Base-by-base conservation (phyloP, 2,113 vertebrate species). In the Piaya cayana region DNA sequence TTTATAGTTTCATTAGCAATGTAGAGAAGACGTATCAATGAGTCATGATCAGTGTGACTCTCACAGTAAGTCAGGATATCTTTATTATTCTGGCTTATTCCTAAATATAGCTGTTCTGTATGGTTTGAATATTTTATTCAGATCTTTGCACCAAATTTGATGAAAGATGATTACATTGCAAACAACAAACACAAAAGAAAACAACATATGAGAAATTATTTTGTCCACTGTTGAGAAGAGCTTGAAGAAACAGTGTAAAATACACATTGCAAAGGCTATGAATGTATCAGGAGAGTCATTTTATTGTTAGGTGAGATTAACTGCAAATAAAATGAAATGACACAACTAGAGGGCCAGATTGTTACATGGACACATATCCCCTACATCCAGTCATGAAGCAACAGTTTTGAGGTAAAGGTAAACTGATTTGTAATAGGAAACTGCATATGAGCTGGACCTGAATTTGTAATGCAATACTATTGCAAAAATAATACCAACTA, bases 41-140 rank as follows among this genome's bases (percentile, higher is more conserved):
- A 95, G 75, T 92, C 92, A 95, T 26, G 17, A 89, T 89, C 49
- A 79, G 22, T 94, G 72, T 86, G 85, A 90, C 58, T 94, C 53
- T 92, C 56, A 56, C 52, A 65, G 25, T 90, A 85, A 74, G 59
- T 70, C 70, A 94, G 23, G 49, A 25, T 86, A 56, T 59, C 52
- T 92, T 86, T 71, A 69, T 94, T 82, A 68, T 72, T 37, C 4
- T 79, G 50, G 11, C 62, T 85, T 67, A 89, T 91, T 86, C 69
- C 74, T 91, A 79, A 93, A 82, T 95, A 62, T 37, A 92, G 30
- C 62, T 92, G 20, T 64, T 79, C 8, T 58, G 22, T 76, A 34
- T 65, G 12, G 14, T 71, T 79, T 37, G 21, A 92, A 17, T 89
- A 45, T 89, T 89, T 89, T 60, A 58, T 82, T 87, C 3, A 5